Percentiles rank a stretch among this genome's conserved stretches.
Evolutionary conservation across 2,797 vertebrate species (phyloP).

Genomic region (Spinibarbus caldwelli): DNA sequence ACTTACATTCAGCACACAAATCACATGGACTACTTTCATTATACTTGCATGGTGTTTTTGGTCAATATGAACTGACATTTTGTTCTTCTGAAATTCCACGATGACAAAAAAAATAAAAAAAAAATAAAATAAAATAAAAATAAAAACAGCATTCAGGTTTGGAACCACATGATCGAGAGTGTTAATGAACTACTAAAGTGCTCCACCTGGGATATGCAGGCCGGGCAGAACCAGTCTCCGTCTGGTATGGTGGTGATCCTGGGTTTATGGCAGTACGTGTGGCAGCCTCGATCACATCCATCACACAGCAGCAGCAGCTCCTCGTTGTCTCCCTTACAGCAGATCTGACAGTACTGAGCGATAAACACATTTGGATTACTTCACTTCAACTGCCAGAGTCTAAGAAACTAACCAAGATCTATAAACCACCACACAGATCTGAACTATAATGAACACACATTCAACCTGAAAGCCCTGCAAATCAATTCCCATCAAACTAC

Average conservation of each 20-base stretch:
- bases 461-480: too few relatives aligned
- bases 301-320: conserved; percentile 89
- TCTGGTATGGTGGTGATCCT: conserved; percentile 87
- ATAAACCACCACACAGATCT: background rate
- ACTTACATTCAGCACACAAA: background rate
- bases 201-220: conserved; percentile 86
- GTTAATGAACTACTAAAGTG: conserved; percentile 4
- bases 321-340: conserved; percentile 88
- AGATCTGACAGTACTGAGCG: conserved; percentile 88
- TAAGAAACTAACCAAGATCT: background rate
- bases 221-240: conserved; percentile 91
- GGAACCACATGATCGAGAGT: background rate
- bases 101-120: too few relatives aligned
- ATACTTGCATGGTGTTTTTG: background rate
- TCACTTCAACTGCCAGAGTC: background rate
- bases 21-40: background rate
- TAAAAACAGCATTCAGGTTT: background rate
- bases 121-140: too few relatives aligned
- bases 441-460: background rate
- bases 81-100: background rate
- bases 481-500: background rate
- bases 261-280: conserved; percentile 89
- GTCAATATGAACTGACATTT: background rate
- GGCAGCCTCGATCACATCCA: conserved; percentile 89
- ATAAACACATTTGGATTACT: conserved; percentile 57